A percentile compares a stretch with the other conserved stretches of the same genome.
Evolutionary conservation across 2,113 vertebrate genomes (phyloP).

Genomic region (Nesoenas mayeri): DNA sequence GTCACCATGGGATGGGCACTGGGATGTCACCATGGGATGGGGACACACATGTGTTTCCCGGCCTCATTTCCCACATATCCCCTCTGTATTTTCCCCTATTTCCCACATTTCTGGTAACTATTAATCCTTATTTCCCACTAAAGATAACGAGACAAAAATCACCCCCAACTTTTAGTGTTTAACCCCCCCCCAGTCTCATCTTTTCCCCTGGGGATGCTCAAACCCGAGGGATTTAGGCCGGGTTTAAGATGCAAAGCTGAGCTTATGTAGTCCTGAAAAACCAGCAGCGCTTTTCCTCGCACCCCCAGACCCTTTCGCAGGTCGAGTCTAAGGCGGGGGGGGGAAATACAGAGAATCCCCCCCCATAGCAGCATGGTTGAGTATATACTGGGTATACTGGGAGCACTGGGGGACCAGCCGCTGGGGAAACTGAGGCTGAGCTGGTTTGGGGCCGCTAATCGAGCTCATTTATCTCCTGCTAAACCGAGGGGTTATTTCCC

Average conservation of each 20-base stretch:
- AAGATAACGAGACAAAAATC: not conserved
- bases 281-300: too few species aligned
- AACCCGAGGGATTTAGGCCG: not conserved
- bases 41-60: too few species aligned
- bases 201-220: not conserved
- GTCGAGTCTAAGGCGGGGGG: not conserved
- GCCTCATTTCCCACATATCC: too few species aligned
- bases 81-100: too few species aligned
- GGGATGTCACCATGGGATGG: too few species aligned
- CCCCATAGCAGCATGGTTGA: not conserved
- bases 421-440: too few species aligned
- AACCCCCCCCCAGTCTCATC: too few species aligned
- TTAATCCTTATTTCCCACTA: not conserved
- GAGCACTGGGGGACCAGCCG: not conserved
- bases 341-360: not conserved
- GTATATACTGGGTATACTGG: not conserved
- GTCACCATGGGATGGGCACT: not conserved
- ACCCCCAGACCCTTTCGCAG: not conserved
- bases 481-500: too few species aligned
- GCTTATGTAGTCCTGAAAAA: not conserved
- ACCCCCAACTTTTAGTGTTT: too few species aligned
- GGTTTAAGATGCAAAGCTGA: not conserved
- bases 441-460: too few species aligned
- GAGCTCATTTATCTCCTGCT: too few species aligned
- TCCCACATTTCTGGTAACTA: not conserved